A percentile compares a stretch with the other conserved stretches of the same genome.
Conservation (phyloP, 2,113 vertebrate species). For the Mirza zaza region DNA sequence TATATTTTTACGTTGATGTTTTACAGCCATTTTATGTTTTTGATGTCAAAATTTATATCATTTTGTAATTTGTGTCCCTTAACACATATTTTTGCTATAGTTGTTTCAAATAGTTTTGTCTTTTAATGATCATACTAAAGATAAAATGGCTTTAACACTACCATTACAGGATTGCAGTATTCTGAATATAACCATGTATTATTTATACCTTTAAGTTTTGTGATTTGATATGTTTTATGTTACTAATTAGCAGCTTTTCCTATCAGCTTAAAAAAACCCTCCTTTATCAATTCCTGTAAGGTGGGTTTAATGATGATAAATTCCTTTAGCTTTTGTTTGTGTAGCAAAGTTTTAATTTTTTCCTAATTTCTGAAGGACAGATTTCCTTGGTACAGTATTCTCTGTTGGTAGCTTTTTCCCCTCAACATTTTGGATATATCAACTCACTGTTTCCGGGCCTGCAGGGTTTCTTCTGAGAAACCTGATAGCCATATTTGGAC, state of each 20-base stretch:
- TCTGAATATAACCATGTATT: neutral
- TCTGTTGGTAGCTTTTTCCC: neutral
- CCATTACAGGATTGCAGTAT: neutral
- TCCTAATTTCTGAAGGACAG: neutral
- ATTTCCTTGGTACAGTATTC: neutral
- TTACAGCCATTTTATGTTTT: neutral
- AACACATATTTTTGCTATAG: neutral
- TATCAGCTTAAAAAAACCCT: neutral
- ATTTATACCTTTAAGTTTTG: neutral
- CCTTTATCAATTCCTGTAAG: neutral
- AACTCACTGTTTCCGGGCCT: neutral
- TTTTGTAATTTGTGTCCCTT: neutral
- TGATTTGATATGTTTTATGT: neutral
- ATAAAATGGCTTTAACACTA: neutral
- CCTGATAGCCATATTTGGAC: neutral
- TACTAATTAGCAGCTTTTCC: neutral
- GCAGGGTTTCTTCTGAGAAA: neutral
- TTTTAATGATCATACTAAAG: neutral
- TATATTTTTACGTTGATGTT: neutral
- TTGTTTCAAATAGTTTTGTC: neutral
- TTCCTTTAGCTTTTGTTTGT: neutral
- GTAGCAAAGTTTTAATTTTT: neutral
- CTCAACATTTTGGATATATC: neutral
- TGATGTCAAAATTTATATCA: neutral
- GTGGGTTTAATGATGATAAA: neutral